phyloP scores from a whole-genome alignment of 2,888 invertebrate genomes.

The Erannis defoliaria region DNA sequence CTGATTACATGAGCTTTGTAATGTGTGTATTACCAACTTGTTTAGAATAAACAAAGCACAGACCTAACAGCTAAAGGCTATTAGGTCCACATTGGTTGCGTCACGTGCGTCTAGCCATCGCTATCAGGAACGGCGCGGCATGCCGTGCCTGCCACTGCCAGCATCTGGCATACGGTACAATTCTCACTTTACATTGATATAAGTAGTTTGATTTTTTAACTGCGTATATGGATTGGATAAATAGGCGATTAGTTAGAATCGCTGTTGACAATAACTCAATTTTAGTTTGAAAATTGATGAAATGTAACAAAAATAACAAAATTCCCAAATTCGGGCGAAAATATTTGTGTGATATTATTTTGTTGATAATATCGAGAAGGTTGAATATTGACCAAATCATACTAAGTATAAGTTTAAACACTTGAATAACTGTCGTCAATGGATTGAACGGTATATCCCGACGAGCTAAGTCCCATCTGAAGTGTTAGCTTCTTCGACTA shows the following conservation, averaged over 20 bases:
- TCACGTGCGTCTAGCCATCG: conserved; percentile 57
- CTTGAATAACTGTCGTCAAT: too few relatives aligned
- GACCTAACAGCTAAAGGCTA: conserved; percentile 7
- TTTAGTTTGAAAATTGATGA: too few relatives aligned
- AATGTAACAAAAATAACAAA: too few relatives aligned
- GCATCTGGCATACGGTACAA: conserved; percentile 63
- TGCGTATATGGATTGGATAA: conserved; percentile 31
- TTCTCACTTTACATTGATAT: conserved; percentile 38
- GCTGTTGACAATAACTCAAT: neutral
- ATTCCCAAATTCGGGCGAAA: too few relatives aligned
- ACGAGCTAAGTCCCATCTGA: too few relatives aligned
- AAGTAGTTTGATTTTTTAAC: conserved; percentile 33
- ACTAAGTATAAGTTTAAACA: too few relatives aligned
- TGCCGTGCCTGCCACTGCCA: conserved; percentile 73
- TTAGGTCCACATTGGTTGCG: conserved; percentile 31
- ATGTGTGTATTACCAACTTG: neutral
- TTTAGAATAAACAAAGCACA: conserved; percentile 16
- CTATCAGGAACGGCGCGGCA: conserved; percentile 52
- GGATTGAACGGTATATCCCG: too few relatives aligned
- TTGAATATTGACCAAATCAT: too few relatives aligned
- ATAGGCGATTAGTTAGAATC: conserved; percentile 11
- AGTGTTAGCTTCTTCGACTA: too few relatives aligned
- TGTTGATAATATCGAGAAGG: too few relatives aligned
- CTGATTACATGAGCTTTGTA: neutral
- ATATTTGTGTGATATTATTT: too few relatives aligned